A percentile compares a stretch with the other conserved stretches of the same genome.
These are phyloP conservation scores for Telmatochromis sp. DNA, from an alignment of 2,113 vertebrate genomes.

Conservation along the genomic window DNA sequence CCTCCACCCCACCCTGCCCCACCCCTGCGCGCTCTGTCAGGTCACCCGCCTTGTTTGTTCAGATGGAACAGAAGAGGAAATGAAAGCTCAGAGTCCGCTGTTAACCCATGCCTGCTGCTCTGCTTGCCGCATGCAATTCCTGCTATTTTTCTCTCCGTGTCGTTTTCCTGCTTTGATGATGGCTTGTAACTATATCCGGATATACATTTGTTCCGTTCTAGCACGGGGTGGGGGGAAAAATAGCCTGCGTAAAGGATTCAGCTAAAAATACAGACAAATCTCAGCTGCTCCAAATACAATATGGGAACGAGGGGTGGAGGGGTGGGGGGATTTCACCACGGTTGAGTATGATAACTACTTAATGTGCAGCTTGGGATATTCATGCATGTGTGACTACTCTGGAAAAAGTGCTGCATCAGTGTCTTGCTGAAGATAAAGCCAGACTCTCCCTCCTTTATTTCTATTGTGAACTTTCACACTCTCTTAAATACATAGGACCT, in stretches of 20 bases:
- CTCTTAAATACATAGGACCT: neutral
- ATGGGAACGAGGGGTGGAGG: neutral
- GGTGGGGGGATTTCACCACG: neutral
- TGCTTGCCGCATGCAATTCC: conserved; percentile 7
- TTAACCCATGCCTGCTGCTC: conserved; percentile 64
- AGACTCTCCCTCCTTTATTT: neutral
- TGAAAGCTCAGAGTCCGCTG: conserved; percentile 55
- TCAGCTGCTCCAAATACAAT: conserved; percentile 2
- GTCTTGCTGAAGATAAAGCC: neutral
- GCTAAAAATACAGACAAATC: conserved; percentile 8
- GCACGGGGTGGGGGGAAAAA: neutral
- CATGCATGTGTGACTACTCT: conserved; percentile 16
- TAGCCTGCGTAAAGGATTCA: neutral
- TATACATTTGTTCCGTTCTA: neutral
- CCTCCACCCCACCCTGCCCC: neutral
- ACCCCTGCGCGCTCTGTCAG: conserved; percentile 64
- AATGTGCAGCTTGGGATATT: conserved; percentile 20
- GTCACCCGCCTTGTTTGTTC: conserved; percentile 76
- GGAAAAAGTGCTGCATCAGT: conserved; percentile 45
- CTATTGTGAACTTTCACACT: neutral
- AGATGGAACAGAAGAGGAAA: conserved; percentile 75
- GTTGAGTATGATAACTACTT: conserved; percentile 18
- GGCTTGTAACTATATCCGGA: neutral
- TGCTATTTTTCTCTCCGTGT: neutral
- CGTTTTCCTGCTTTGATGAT: neutral